phyloP scores from a whole-genome alignment of 2,113 vertebrate species.

The Syngnathus typhle region DNA sequence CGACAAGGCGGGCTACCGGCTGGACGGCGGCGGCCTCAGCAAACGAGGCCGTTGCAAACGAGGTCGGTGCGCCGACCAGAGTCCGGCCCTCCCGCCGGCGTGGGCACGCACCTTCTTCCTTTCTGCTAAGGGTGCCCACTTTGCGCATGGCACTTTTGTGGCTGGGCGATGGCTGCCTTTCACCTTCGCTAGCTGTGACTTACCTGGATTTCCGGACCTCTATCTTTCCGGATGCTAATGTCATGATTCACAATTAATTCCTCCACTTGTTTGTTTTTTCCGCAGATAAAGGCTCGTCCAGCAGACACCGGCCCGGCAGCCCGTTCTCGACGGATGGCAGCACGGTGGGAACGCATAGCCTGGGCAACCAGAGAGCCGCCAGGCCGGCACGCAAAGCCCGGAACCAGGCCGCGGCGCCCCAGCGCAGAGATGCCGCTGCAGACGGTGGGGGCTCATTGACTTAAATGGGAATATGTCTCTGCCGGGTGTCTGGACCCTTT shows the following conservation, averaged over 20 bases:
- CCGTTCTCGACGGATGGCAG: constrained; percentile 95
- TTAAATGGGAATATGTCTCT: not conserved
- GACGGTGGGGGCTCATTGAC: constrained; percentile 76
- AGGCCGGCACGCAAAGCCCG: constrained; percentile 90
- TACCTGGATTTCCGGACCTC: constrained; percentile 21
- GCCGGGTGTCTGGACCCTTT: not conserved
- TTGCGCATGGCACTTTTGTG: constrained; percentile 48
- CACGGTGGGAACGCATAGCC: constrained; percentile 80
- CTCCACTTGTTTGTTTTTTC: constrained; percentile 5
- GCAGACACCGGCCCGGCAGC: constrained; percentile 86
- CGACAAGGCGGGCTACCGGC: constrained; percentile 93
- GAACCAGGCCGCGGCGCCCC: constrained; percentile 80
- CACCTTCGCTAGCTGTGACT: constrained; percentile 15
- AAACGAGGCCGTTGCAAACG: constrained; percentile 86
- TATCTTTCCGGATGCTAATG: constrained; percentile 24
- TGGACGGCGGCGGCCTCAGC: constrained; percentile 90
- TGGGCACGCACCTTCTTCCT: constrained; percentile 20
- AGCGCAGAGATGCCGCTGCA: constrained; percentile 84
- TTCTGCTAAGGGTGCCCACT: constrained; percentile 29
- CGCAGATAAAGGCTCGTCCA: constrained; percentile 86
- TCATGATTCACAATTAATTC: constrained; percentile 28
- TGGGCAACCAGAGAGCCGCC: constrained; percentile 84
- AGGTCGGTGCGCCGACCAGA: constrained; percentile 12
- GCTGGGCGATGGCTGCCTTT: constrained; percentile 24
- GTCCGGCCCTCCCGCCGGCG: constrained; percentile 27